Evolutionary conservation across 2,113 vertebrate genomes (phyloP).

Genomic region (Erpornis zantholeuca): DNA sequence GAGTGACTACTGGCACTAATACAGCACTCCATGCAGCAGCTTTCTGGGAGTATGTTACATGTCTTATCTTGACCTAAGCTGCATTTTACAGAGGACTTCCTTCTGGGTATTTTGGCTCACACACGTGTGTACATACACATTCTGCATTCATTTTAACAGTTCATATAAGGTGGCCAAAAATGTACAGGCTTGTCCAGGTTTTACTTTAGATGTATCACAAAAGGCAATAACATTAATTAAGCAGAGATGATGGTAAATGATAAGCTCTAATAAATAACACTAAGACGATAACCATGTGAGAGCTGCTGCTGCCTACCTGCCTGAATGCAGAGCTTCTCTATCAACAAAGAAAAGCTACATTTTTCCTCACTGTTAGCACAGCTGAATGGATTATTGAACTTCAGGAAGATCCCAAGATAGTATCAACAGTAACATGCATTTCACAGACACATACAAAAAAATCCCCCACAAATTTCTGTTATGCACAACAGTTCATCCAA

Average conservation of each 20-base stretch:
- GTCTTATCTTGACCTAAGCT: not conserved
- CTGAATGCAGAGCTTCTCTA: not conserved
- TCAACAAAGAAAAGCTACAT: not conserved
- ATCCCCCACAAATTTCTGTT: not conserved
- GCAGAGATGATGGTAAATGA: not conserved
- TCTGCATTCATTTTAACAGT: not conserved
- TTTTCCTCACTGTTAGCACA: not conserved
- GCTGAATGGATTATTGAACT: not conserved
- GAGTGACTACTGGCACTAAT: not conserved
- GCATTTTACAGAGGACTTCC: not conserved
- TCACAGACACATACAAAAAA: not conserved
- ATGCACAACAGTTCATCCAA: not conserved
- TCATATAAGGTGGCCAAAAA: not conserved
- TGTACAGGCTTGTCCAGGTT: accelerated
- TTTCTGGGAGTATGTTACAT: not conserved
- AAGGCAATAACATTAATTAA: not conserved
- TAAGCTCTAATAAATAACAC: not conserved
- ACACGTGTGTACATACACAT: accelerated
- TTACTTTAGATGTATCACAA: not conserved
- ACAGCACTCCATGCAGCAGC: not conserved
- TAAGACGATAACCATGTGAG: not conserved
- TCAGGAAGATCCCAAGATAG: not conserved
- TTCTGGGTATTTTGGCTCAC: not conserved
- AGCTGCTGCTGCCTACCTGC: not conserved
- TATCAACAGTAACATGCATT: not conserved